phyloP scores from a whole-genome alignment of 2,797 vertebrate species.

The Hozukius guyotensis region DNA sequence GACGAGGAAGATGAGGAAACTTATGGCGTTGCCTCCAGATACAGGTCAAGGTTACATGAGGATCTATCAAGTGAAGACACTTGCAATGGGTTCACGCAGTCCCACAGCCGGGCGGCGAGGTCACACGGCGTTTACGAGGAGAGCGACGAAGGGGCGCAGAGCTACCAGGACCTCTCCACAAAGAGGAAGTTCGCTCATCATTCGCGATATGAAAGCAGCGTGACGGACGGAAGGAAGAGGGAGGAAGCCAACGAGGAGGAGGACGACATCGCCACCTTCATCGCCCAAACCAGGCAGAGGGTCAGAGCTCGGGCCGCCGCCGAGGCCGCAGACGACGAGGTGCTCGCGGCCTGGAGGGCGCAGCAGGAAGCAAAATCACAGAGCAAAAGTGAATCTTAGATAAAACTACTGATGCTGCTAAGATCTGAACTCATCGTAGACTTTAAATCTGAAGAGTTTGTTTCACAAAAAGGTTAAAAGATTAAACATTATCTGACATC shows the following conservation, averaged over 20 bases:
- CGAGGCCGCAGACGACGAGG: constrained; percentile 89
- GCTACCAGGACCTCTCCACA: constrained; percentile 77
- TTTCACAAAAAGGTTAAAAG: neutral
- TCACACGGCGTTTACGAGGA: constrained; percentile 60
- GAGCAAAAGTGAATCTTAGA: constrained; percentile 31
- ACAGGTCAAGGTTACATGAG: constrained; percentile 77
- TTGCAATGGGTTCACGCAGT: constrained; percentile 59
- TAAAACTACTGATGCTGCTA: neutral
- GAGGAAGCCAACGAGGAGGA: constrained; percentile 73
- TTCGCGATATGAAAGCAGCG: constrained; percentile 78
- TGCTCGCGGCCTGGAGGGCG: constrained; percentile 90
- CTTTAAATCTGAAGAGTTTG: neutral
- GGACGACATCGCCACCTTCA: constrained; percentile 83
- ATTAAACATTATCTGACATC: neutral
- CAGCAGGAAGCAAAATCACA: constrained; percentile 86
- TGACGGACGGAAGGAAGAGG: constrained; percentile 65
- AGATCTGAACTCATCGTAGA: neutral
- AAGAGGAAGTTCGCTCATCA: constrained; percentile 85
- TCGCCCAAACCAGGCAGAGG: constrained; percentile 83
- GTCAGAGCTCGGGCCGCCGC: constrained; percentile 82
- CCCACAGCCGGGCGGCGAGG: constrained; percentile 31
- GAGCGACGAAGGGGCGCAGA: constrained; percentile 68
- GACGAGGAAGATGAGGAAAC: constrained; percentile 72
- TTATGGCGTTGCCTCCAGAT: constrained; percentile 74
- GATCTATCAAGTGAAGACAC: constrained; percentile 57